These are phyloP conservation scores for Cryptotis parvus DNA, from an alignment of 2,113 vertebrate genomes.

Conservation along the genomic window DNA sequence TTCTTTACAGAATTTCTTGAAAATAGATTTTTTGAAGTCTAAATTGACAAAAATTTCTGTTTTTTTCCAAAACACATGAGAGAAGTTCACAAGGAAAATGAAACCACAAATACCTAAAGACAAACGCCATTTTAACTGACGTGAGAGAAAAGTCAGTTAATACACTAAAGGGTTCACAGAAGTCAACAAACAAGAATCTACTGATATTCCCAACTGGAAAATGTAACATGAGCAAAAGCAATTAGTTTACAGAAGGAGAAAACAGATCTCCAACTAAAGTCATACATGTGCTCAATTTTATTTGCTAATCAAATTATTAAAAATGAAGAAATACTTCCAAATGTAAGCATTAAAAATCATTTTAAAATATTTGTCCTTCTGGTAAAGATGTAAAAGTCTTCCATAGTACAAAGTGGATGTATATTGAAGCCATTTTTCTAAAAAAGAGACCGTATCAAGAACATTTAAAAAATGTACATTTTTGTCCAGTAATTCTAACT, in stretches of 20 bases:
- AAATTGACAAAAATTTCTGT: neutral
- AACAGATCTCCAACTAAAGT: neutral
- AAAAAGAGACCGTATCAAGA: neutral
- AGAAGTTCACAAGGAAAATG: neutral
- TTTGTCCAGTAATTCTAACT: neutral
- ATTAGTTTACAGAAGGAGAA: neutral
- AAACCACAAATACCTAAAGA: neutral
- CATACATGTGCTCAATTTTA: neutral
- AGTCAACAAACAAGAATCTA: neutral
- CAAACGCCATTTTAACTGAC: neutral
- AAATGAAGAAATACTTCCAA: neutral
- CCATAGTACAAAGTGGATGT: accelerated
- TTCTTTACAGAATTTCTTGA: neutral
- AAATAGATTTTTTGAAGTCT: slow-evolving; percentile 14
- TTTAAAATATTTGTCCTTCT: neutral
- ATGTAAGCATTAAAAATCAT: neutral
- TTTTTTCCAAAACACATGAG: neutral
- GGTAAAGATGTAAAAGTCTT: neutral
- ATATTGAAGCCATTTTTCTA: neutral
- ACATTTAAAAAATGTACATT: neutral
- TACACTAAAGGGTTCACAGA: neutral
- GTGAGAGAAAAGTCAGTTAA: neutral
- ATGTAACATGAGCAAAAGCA: neutral
- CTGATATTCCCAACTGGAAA: neutral
- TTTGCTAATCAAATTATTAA: neutral